Evolutionary conservation across 2,888 invertebrate species (phyloP).

Genomic region (Cryptocephalus primarius): DNA sequence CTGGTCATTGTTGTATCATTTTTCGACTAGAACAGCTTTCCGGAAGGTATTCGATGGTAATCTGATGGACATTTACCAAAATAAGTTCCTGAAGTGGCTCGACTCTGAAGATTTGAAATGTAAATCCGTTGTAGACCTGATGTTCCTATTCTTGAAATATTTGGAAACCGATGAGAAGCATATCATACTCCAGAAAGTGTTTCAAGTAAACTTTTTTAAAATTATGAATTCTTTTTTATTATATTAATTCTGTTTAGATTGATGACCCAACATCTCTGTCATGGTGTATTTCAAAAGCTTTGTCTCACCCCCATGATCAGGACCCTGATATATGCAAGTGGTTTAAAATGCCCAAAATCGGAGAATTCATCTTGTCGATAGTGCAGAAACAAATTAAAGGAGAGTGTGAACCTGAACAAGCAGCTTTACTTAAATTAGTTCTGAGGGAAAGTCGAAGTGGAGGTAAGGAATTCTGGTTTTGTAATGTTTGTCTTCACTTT

Average conservation of each 20-base stretch:
- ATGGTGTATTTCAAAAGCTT: constrained; percentile 38
- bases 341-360: constrained; percentile 36
- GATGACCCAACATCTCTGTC: constrained; percentile 20
- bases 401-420: constrained; percentile 27
- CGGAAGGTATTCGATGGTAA: constrained; percentile 30
- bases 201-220: constrained; percentile 34
- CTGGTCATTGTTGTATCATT: constrained; percentile 44
- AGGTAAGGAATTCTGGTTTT: constrained; percentile 25
- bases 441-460: constrained; percentile 33
- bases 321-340: constrained; percentile 37
- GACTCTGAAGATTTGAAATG: constrained; percentile 40
- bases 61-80: constrained; percentile 22
- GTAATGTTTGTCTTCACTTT: neutral
- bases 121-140: constrained; percentile 47
- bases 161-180: constrained; percentile 44
- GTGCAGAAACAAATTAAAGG: constrained; percentile 26
- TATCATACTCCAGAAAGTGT: constrained; percentile 43
- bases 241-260: too few relatives aligned
- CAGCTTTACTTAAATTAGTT: constrained; percentile 28
- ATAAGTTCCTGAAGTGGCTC: constrained; percentile 39
- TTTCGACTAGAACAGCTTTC: constrained; percentile 45
- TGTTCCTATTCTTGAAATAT: constrained; percentile 49
- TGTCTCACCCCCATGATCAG: constrained; percentile 38
- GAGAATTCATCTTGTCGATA: constrained; percentile 35
- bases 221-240: too few relatives aligned